Evolutionary conservation across 2,113 vertebrate species (phyloP), one percentile per base, ranked within the genome.

Genomic region (Struthidea cinerea): DNA sequence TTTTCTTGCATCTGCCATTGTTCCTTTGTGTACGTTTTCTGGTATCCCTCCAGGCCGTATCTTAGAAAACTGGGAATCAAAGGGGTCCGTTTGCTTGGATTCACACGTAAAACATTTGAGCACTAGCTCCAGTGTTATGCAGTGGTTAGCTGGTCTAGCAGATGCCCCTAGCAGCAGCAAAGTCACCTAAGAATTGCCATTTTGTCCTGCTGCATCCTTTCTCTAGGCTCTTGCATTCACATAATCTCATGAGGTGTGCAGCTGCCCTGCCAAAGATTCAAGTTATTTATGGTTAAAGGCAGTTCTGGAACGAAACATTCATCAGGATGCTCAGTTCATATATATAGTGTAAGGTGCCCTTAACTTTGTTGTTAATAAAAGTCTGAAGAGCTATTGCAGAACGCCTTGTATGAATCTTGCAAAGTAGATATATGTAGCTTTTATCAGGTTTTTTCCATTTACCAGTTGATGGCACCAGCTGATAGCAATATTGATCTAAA

Each of bases 401-500:
- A 75, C n/a, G 21, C 22, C 55, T 69, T 88, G 28, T 73, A 33
- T 68, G 63, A 42, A 35, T 90, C 63, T 73, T 70, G 15, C 53
- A 55, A 50, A 93, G 55, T 50, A 96, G 86, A 88, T 74, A 39
- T 2, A 13, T 76, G 68, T 46, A 83, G 47, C 59, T 85, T 88
- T 84, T 93, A 37, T 71, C 33, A 30, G 5, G 0, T 77, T 85
- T 89, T 86, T 94, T 74, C 32, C 52, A 22, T 90, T 88, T 86
- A 39, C 64, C 63, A 41, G 82, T 80, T 83, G 93, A 93, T 94
- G 78, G 79, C 90, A 92, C 79, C 49, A 61, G 67, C 22, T 94
- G 88, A 63, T 86, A 93, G 65, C 27, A 68, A 14, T 94, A 92
- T 85, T 80, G 56, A 49, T 70, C 60, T 77, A 44, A 95, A 70